Base-by-base conservation (phyloP, 2,797 vertebrate genomes). In the Ceyx erithaca region DNA sequence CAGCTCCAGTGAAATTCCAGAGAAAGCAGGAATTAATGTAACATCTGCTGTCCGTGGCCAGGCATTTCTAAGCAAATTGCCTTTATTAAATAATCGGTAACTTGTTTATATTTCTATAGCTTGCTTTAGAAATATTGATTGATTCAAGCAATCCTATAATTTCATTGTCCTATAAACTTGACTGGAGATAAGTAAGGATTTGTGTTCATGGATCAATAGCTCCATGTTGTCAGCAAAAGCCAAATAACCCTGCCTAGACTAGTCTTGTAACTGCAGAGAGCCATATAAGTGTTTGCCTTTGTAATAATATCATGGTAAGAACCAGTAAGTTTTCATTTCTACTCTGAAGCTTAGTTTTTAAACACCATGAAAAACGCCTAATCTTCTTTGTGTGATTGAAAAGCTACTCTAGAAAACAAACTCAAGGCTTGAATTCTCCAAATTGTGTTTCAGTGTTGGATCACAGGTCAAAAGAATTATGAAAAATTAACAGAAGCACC, bases 131-230 rank as follows among this genome's bases (percentile, higher is more conserved):
- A 96, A 90, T 58, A 88, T 40, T 87, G 90, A 94, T 90, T 95
- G 87, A 94, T 90, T 90, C 78, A 80, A 86, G 77, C 37, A 88
- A 91, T 67, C 43, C 89, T 92, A 37, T 92, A 89, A 96, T 93
- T 94, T 94, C 89, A 91, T 94, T 95, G 77, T 86, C 35, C 71
- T 90, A 92, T 85, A 94, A 95, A 95, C 80, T 71, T 73, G 70
- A 90, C 94, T 88, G 62, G 67, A 94, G 87, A 94, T 94, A 96
- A 93, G 80, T 84, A 94, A 90, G 68, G 89, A 94, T 95, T 96
- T 94, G 88, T 91, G 57, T 78, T 95, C 62, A 40, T 8, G 59
- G 92, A 94, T 95, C 95, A 91, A 89, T 93, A 95, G 59, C 51
- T 90, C 26, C 80, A 73, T 17, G 17, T 12, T 58, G 73, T 89